Evolutionary conservation across 2,113 vertebrate species (phyloP), one percentile per base, ranked within the genome.

Genomic region (Amphiprion ocellaris): DNA sequence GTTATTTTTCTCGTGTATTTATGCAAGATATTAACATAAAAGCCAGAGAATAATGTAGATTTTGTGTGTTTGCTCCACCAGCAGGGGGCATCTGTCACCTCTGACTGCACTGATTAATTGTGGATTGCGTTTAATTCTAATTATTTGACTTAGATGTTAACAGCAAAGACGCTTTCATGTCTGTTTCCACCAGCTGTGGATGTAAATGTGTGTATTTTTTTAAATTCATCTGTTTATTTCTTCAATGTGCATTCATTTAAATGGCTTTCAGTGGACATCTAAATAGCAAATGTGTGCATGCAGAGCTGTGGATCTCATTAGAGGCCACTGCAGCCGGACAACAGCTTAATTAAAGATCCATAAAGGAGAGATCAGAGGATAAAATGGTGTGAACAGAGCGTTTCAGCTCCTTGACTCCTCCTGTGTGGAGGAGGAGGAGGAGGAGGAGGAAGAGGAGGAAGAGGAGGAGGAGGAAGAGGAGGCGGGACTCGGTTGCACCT

Each of bases 401-500:
- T 55, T 33, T 75, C 56, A 53, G 86, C 84, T 79, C 53, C 84
- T 84, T 86, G 87, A 85, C 91, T 92, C 93, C 95, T 91, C 94
- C 94, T 84, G 74, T 71, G 17, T 10, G 54, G 63, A 39, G 39
- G 17, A 76, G 74, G 68, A 76, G 54, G 63, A 39, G 39, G 17
- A 76, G 74, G 68, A 75, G 49, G 66, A 71, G 66, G 50, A 67
- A 39, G 56, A 15, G 33, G 11, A n/a, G 54, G 63, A 39, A 33
- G 17, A 76, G 74, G 68, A 76, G 54, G 63, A 69, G 70, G 74
- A 76, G 60, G 41, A 81, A 83, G 73, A 76, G 88, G 83, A 78
- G 95, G 95, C 87, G 94, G 93, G 87, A 79, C 83, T 89, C 81
- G 23, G 63, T 37, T 79, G 79, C 85, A 94, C 92, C 92, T 93